phyloP scores from a whole-genome alignment of 2,113 vertebrate genomes.

The Epinephelus cyanopodus region DNA sequence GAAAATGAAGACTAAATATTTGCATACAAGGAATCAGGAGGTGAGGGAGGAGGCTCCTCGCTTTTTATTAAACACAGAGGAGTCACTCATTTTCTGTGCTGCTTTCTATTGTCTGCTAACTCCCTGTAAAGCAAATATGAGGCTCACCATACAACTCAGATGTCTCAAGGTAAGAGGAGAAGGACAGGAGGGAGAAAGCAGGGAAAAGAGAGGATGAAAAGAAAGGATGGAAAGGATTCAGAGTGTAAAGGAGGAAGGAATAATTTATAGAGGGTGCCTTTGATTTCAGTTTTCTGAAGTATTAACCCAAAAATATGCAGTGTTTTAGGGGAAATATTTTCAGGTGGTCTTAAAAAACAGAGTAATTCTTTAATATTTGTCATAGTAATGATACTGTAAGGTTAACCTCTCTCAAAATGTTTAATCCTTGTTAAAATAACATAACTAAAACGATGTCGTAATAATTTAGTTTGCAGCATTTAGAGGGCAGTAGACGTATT shows the following conservation, averaged over 20 bases:
- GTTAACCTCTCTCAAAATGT: background rate
- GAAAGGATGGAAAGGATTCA: background rate
- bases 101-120: background rate
- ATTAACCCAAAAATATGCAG: background rate
- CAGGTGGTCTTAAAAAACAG: background rate
- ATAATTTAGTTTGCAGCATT: background rate
- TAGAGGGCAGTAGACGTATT: no score
- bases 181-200: background rate
- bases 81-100: background rate
- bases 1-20: slow-evolving; percentile 26
- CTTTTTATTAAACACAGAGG: slow-evolving; percentile 23
- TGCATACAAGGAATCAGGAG: slow-evolving; percentile 12
- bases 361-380: no score
- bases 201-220: background rate
- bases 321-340: background rate
- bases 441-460: background rate
- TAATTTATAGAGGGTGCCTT: background rate
- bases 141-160: background rate
- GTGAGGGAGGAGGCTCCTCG: background rate
- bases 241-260: no score
- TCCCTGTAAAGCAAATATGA: background rate
- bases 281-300: background rate
- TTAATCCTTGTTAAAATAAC: background rate
- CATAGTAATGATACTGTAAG: no score
- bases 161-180: background rate